Evolutionary conservation across 2,113 vertebrate species (phyloP), one percentile per base, ranked within the genome.

Genomic region (Megaleporinus macrocephalus): DNA sequence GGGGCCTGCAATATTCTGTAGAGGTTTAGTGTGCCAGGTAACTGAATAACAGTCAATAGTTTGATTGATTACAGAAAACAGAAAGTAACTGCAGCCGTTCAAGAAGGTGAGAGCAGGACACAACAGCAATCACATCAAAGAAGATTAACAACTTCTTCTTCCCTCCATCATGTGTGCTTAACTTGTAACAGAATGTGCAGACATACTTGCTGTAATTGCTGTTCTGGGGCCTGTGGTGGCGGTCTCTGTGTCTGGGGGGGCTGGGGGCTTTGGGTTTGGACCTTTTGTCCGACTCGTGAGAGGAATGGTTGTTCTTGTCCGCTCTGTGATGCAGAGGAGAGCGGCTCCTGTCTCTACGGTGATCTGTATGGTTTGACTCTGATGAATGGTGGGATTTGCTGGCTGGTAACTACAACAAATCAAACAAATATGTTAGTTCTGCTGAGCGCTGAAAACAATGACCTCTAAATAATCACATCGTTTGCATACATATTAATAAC

Each of bases 141-240:
- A 36, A 36, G 36, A n/a, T n/a, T n/a, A n/a, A n/a, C n/a, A n/a
- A n/a, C 36, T 4, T 36, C 36, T 36, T 3, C 7, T 36, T 36
- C 36, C 36, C 36, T 7, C 7, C 36, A 36, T 36, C 36, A 16
- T 51, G 11, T 16, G 15, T 36, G 49, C 49, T 14, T 51, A 13
- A 16, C 27, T 30, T 27, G 44, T n/a, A 41, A 13, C 22, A 18
- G 53, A 0, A 12, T 22, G 51, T 9, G 30, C 1, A 0, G 0
- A 68, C 93, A 87, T 87, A 97, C 97, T 93, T 96, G 9, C 95
- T 95, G 63, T 95, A 94, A 0, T 93, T 92, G 0, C 92, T 70
- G 11, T 69, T 57, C 0, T 93, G 92, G 65, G 92, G 94, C 68
- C 93, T 91, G 0, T 93, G 88, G 71, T 93, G 86, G 16, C 83